Conservation (phyloP, 2,113 vertebrate species). For the Sinocyclocheilus rhinocerous region DNA sequence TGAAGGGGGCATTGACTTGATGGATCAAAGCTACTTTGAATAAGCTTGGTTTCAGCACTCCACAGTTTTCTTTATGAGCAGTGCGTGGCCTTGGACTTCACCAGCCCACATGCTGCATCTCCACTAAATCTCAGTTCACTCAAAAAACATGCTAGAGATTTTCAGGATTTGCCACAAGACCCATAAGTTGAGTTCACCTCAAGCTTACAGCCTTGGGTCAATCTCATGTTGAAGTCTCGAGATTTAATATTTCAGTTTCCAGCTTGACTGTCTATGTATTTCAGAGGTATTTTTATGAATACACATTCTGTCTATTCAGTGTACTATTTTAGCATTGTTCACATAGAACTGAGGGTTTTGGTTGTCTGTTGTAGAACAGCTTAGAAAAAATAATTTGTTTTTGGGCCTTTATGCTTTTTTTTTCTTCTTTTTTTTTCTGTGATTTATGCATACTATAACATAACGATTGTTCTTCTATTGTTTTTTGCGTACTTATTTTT, state of each 20-base stretch:
- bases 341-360: neutral
- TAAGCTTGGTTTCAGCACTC: neutral
- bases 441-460: neutral
- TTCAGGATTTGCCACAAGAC: slow-evolving; percentile 1
- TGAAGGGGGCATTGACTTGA: slow-evolving; percentile 4
- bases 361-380: neutral
- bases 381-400: neutral
- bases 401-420: neutral
- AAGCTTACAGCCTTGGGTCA: neutral
- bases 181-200: neutral
- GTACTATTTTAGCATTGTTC: neutral
- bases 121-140: neutral
- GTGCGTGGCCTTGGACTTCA: neutral
- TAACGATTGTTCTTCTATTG: neutral
- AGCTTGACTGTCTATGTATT: neutral
- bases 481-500: neutral
- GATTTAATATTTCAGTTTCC: neutral
- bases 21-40: slow-evolving; percentile 38
- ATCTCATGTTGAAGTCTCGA: neutral
- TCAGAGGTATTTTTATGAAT: neutral
- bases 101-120: neutral
- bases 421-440: neutral
- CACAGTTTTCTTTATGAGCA: neutral
- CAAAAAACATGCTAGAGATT: neutral
- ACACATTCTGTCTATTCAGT: neutral